These are phyloP conservation scores for Melieria picta DNA, from an alignment of 2,888 invertebrate species.

Conservation along the genomic window DNA sequence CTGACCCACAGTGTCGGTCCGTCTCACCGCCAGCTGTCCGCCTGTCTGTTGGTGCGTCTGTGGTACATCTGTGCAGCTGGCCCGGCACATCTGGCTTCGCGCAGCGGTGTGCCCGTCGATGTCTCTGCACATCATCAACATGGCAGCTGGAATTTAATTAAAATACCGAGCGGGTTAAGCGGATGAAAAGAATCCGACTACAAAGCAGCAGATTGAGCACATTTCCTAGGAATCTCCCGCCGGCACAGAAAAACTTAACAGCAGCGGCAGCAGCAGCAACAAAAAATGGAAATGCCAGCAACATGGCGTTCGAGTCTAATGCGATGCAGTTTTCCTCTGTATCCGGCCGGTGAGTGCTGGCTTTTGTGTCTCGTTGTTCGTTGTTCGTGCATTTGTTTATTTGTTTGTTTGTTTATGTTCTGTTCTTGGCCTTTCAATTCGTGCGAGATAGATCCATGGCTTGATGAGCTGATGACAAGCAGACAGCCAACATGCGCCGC, in stretches of 20 bases:
- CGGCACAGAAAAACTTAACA: background rate
- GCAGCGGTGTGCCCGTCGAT: slow-evolving; percentile 5
- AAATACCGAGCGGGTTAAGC: slow-evolving; percentile 41
- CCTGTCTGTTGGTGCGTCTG: background rate
- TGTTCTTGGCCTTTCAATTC: no score
- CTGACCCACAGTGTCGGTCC: background rate
- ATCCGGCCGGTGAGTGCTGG: no score
- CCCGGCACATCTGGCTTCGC: slow-evolving; percentile 5
- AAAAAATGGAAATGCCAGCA: background rate
- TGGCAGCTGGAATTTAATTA: slow-evolving; percentile 44
- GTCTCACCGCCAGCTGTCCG: background rate
- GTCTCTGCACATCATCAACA: slow-evolving; percentile 31
- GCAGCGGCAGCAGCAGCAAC: background rate
- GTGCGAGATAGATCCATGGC: no score
- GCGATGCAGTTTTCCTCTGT: no score
- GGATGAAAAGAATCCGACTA: slow-evolving; percentile 25
- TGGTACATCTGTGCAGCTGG: background rate
- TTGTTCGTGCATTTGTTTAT: no score
- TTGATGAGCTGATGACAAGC: no score
- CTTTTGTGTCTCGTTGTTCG: no score
- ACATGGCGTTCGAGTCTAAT: no score
- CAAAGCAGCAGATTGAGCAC: slow-evolving; percentile 19
- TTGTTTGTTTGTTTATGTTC: no score
- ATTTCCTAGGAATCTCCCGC: background rate
- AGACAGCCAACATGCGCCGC: no score